Evolutionary conservation across 2,888 invertebrate species (phyloP).

Genomic region (Volucella zonaria): DNA sequence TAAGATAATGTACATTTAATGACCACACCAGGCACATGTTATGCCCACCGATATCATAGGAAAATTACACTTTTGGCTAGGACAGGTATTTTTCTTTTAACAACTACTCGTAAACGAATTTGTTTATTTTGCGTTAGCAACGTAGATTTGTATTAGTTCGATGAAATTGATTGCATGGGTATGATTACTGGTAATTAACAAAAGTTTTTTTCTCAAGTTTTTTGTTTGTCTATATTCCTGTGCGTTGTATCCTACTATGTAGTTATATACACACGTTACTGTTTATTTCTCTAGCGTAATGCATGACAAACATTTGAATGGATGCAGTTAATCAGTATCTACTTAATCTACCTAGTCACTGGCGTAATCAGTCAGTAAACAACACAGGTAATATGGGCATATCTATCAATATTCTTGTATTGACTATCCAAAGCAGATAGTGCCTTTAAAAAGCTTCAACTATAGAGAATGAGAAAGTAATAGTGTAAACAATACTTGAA

Average conservation of each 20-base stretch:
- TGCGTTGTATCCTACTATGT: slow-evolving; percentile 4
- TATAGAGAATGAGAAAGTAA: slow-evolving; percentile 19
- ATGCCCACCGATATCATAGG: slow-evolving; percentile 22
- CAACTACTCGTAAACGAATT: not conserved
- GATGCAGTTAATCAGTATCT: slow-evolving; percentile 42
- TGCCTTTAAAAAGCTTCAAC: slow-evolving; percentile 2
- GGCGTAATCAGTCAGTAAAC: slow-evolving; percentile 40
- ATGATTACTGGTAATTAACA: slow-evolving; percentile 60
- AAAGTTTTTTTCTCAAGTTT: slow-evolving; percentile 46
- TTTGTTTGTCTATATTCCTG: slow-evolving; percentile 39
- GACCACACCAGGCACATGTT: slow-evolving; percentile 23
- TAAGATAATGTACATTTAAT: slow-evolving; percentile 59
- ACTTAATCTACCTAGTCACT: slow-evolving; percentile 42
- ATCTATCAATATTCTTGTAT: slow-evolving; percentile 21
- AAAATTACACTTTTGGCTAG: slow-evolving; percentile 49
- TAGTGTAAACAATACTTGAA: slow-evolving; percentile 12
- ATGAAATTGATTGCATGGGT: slow-evolving; percentile 59
- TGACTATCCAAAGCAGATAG: slow-evolving; percentile 12
- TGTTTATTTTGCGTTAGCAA: slow-evolving; percentile 11
- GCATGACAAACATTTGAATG: slow-evolving; percentile 37
- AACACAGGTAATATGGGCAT: slow-evolving; percentile 8
- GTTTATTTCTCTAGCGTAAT: slow-evolving; percentile 8
- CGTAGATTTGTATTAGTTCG: slow-evolving; percentile 35
- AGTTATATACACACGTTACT: slow-evolving; percentile 2
- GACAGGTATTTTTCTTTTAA: slow-evolving; percentile 9